Evolutionary conservation across 2,888 invertebrate species (phyloP), one percentile per base, ranked within the genome.

Genomic region (Odontothrips loti): DNA sequence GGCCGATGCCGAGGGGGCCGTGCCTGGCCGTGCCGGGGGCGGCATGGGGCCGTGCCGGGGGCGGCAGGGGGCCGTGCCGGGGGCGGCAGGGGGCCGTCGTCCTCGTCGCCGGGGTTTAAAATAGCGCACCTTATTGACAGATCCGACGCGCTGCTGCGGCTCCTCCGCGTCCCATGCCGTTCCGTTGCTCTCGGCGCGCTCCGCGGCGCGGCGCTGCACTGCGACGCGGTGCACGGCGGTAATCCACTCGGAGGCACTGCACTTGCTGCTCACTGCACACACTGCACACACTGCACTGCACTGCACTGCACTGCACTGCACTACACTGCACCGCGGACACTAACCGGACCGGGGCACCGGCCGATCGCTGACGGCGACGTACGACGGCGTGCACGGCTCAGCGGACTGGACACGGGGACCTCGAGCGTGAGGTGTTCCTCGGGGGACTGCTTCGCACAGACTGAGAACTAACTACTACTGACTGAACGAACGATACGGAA

Each of bases 311-410:
- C n/a, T n/a, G n/a, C n/a, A n/a, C n/a, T n/a, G n/a, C 20, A 58
- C 58, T 6, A 6, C 34, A 43, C 34, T 43, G 34, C 94, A 96
- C 83, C 93, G 91, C 0, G 96, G 96, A 85, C 96, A 96, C 86
- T 94, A 93, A 88, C 34, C 34, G 34, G 96, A 96, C 82, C 95
- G 91, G 87, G 96, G 96, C 34, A 43, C 34, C 34, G 34, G 34
- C 3, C 34, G 34, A 43, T 43, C 34, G 34, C 34, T 43, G 34
- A 43, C 34, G 34, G 34, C 95, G 79, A 93, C 93, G 87, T 93
- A 92, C 86, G 94, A 93, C 85, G 83, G 84, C 51, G 63, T 6
- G 9, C n/a, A n/a, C n/a, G n/a, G n/a, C 2, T 48, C 9, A 80
- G 20, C 23, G 68, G 27, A 8, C 27, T 27, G 34, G 17, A 12